Conservation (phyloP, 2,113 vertebrate species). For the Myrmophylax atrothorax region DNA sequence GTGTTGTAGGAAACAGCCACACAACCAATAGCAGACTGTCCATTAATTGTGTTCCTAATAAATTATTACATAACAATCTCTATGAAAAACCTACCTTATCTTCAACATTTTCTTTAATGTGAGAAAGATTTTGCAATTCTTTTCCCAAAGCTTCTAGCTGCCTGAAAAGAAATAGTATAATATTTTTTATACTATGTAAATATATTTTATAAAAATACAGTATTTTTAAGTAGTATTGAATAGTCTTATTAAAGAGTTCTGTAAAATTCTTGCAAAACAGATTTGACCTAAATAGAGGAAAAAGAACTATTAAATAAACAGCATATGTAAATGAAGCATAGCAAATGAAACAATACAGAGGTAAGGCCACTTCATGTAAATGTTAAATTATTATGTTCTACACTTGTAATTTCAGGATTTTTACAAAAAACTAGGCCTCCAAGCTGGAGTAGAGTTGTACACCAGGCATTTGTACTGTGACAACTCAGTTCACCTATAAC, state of each 20-base stretch:
- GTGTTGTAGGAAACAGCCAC: neutral
- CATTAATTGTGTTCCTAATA: neutral
- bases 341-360: neutral
- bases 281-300: neutral
- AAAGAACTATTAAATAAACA: neutral
- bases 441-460: neutral
- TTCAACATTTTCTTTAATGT: slow-evolving; percentile 96
- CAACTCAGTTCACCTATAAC: neutral
- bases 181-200: neutral
- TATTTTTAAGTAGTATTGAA: neutral
- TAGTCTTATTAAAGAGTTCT: neutral
- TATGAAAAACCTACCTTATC: slow-evolving; percentile 85
- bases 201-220: neutral
- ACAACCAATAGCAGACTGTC: neutral
- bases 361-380: neutral
- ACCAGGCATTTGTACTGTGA: neutral
- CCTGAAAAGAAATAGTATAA: slow-evolving; percentile 66
- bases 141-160: slow-evolving; percentile 94
- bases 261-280: neutral
- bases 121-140: slow-evolving; percentile 94
- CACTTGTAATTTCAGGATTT: neutral
- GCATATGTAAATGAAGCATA: neutral
- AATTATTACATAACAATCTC: neutral
- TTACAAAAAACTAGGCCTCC: neutral
- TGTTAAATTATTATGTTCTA: neutral